phyloP scores from a whole-genome alignment of 1,140 invertebrate genomes.

The Cheumatopsyche charites region DNA sequence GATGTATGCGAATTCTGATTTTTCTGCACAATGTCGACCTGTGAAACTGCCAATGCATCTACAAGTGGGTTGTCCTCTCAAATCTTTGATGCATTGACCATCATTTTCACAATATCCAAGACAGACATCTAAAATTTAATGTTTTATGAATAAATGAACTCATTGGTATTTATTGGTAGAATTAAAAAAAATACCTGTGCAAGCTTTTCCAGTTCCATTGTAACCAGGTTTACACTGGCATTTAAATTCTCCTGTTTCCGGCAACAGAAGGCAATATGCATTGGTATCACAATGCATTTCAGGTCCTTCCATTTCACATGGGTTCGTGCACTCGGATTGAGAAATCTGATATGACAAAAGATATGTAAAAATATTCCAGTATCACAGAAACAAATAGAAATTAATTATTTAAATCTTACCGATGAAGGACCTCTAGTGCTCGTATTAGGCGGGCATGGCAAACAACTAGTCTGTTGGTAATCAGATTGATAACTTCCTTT shows the following conservation, averaged over 20 bases:
- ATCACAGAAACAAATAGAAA: not conserved
- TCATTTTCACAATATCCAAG: slow-evolving; percentile 89
- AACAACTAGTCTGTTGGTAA: slow-evolving; percentile 85
- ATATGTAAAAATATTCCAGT: slow-evolving; percentile 12
- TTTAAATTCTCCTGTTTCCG: slow-evolving; percentile 84
- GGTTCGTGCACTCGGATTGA: slow-evolving; percentile 87
- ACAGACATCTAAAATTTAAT: slow-evolving; percentile 75
- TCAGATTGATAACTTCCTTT: slow-evolving; percentile 93
- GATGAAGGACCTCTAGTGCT: slow-evolving; percentile 84
- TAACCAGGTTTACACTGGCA: slow-evolving; percentile 95
- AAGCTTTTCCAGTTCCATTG: slow-evolving; percentile 84
- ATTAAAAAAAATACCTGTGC: slow-evolving; percentile 62
- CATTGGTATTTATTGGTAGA: not conserved
- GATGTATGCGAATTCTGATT: slow-evolving; percentile 93
- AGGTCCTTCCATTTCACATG: slow-evolving; percentile 84
- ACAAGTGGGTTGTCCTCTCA: slow-evolving; percentile 81
- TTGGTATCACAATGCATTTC: slow-evolving; percentile 87
- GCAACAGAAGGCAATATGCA: slow-evolving; percentile 85
- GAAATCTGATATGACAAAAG: slow-evolving; percentile 65
- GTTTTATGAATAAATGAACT: slow-evolving; percentile 12
- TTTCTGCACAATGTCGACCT: slow-evolving; percentile 87
- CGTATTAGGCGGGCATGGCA: slow-evolving; percentile 89
- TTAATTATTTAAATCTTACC: slow-evolving; percentile 65
- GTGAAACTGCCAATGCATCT: slow-evolving; percentile 90
- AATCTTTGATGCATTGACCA: slow-evolving; percentile 87